Conservation (phyloP, 2,113 vertebrate genomes). For the Podiceps cristatus region DNA sequence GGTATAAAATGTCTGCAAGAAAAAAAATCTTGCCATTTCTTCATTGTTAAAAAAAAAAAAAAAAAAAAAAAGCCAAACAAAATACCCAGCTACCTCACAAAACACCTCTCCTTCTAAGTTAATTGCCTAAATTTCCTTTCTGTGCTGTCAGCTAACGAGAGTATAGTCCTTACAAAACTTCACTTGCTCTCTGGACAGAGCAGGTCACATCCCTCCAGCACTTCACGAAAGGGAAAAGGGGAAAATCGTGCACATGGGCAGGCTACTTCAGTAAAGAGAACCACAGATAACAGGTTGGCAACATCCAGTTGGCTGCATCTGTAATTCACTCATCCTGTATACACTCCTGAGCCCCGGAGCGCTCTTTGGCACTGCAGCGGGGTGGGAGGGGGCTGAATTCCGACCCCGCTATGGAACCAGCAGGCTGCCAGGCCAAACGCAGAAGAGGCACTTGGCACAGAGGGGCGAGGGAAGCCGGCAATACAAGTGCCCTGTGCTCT, state of each 20-base stretch:
- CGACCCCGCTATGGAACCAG: not conserved
- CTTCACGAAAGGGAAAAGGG: not conserved
- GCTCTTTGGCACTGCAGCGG: not conserved
- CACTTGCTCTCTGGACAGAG: not conserved
- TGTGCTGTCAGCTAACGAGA: not conserved
- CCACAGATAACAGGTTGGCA: not conserved
- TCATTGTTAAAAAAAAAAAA: not conserved
- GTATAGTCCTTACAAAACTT: not conserved
- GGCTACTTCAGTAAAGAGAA: not conserved
- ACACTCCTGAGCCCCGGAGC: not conserved
- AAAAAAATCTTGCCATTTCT: not conserved
- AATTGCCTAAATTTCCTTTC: not conserved
- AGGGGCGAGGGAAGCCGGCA: not conserved
- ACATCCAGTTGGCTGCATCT: not conserved
- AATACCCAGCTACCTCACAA: not conserved
- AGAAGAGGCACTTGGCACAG: not conserved
- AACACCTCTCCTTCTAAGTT: not conserved
- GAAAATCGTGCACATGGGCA: not conserved
- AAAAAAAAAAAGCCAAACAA: not conserved
- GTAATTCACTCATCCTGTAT: not conserved
- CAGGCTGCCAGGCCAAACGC: not conserved
- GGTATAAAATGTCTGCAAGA: not conserved
- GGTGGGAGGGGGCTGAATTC: conserved; percentile 6
- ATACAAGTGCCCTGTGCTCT: fast-evolving
- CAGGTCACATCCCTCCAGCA: not conserved